phyloP scores from a whole-genome alignment of 2,113 vertebrate species.

The Dipodomys stephensi region DNA sequence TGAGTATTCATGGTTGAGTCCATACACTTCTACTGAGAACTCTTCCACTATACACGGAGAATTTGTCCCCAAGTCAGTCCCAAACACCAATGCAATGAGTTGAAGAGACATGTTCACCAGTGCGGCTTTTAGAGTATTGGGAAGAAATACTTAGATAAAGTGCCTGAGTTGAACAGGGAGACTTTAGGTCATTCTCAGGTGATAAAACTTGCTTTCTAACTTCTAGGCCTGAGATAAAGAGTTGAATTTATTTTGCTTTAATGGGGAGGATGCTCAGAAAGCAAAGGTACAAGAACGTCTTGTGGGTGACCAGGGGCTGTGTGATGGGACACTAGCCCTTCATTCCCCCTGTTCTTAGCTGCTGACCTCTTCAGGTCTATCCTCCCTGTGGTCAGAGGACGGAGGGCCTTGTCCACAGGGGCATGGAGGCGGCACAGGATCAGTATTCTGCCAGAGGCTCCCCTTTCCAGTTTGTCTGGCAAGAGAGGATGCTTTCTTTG shows the following conservation, averaged over 20 bases:
- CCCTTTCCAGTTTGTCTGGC: neutral
- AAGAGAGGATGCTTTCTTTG: neutral
- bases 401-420: neutral
- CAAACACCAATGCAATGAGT: neutral
- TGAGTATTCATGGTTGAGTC: too few relatives aligned
- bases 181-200: neutral
- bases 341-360: fast-evolving
- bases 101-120: neutral
- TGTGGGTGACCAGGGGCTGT: neutral
- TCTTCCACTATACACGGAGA: neutral
- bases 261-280: neutral
- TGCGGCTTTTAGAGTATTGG: neutral
- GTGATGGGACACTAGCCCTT: fast-evolving
- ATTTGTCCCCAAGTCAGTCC: neutral
- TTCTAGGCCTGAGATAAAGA: neutral
- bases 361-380: neutral
- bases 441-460: neutral
- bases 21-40: neutral
- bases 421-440: neutral
- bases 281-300: too few relatives aligned
- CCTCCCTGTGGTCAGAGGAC: too few relatives aligned
- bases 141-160: neutral
- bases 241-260: neutral
- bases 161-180: neutral
- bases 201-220: neutral